These are phyloP conservation scores for Malachius bipustulatus DNA, from an alignment of 2,888 invertebrate species.

Conservation along the genomic window DNA sequence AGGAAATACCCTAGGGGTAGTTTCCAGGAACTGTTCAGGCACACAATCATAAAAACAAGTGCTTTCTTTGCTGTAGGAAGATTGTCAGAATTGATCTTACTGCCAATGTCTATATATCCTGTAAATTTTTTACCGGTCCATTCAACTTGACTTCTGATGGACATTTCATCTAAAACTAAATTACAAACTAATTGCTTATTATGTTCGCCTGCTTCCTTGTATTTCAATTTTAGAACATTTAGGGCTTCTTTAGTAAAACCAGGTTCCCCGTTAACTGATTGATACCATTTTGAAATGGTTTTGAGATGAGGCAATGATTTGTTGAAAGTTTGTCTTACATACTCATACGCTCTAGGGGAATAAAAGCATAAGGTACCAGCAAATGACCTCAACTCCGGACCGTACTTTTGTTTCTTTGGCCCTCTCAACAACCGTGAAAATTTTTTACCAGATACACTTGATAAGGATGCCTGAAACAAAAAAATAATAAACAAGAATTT, in stretches of 20 bases:
- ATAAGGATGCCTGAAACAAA: constrained; percentile 9
- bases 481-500: no score
- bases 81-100: constrained; percentile 16
- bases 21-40: constrained; percentile 18
- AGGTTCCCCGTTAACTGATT: constrained; percentile 10
- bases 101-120: constrained; percentile 20
- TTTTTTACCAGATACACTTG: no score
- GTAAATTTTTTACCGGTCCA: no score
- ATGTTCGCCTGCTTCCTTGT: constrained; percentile 5
- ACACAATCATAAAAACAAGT: constrained; percentile 18
- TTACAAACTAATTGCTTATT: constrained; percentile 6
- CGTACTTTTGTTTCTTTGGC: constrained; percentile 5
- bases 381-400: constrained; percentile 10
- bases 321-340: constrained; percentile 12
- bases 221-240: constrained; percentile 10
- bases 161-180: constrained; percentile 10
- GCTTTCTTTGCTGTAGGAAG: constrained; percentile 17
- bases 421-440: no score
- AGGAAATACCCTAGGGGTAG: constrained; percentile 19
- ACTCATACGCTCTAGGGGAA: constrained; percentile 11
- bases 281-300: constrained; percentile 11
- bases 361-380: constrained; percentile 12
- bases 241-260: constrained; percentile 12
- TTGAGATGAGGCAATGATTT: constrained; percentile 11
- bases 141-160: constrained; percentile 10